These are phyloP conservation scores for Micromussa lordhowensis DNA, from an alignment of 92 coral and sea anemone species.

Conservation along the genomic window DNA sequence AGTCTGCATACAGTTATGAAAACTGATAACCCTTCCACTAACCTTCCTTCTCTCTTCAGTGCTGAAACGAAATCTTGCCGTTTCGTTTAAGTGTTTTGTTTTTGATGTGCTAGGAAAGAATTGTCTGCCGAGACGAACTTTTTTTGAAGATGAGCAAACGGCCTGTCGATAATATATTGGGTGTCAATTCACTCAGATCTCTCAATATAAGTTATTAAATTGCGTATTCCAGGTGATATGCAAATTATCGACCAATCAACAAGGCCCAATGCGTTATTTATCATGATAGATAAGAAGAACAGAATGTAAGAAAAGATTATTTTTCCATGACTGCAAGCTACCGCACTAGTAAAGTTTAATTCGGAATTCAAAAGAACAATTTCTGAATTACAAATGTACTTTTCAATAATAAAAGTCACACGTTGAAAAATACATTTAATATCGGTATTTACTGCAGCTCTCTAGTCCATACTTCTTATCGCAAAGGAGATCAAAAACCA, in stretches of 20 bases:
- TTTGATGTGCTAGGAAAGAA: neutral
- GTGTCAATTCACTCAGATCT: neutral
- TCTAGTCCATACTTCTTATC: neutral
- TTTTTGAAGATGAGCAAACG: neutral
- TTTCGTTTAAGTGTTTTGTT: neutral
- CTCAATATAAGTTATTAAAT: neutral
- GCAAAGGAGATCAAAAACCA: neutral
- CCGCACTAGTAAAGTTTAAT: neutral
- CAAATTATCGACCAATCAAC: neutral
- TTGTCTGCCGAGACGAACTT: neutral
- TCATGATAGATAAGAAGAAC: neutral
- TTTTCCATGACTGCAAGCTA: neutral
- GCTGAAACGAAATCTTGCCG: neutral
- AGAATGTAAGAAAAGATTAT: neutral
- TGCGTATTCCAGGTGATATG: conserved; percentile 1
- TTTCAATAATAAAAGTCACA: neutral
- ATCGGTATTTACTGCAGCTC: neutral
- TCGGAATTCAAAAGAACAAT: neutral
- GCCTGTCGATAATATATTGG: neutral
- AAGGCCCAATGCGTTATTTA: neutral
- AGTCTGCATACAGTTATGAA: neutral
- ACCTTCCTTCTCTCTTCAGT: neutral
- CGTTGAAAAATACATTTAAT: neutral
- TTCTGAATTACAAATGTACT: neutral
- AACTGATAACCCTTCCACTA: neutral